Base-by-base conservation (phyloP, 2,113 vertebrate genomes). In the Aldabrachelys gigantea region DNA sequence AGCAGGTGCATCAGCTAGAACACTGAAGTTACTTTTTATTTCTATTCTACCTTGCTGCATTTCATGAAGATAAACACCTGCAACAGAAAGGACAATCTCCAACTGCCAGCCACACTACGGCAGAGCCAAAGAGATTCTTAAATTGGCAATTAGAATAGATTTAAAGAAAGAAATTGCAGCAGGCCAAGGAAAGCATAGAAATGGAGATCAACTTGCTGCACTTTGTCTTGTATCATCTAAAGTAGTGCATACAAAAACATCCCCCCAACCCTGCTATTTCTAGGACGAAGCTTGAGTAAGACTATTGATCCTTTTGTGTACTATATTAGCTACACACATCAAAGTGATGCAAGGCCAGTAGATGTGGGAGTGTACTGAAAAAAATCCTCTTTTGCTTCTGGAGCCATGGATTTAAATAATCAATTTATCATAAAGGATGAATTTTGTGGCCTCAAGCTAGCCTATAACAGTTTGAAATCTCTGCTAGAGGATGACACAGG, bases 351-450 rank as follows among this genome's bases (percentile, higher is more conserved):
- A 86, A 81, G 57, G 47, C 6, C 80, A 52, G 41, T 92, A 52
- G 10, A 19, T 78, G 57, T 80, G 47, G 50, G 65, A 94, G 47
- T 0, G 0, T 24, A 78, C 35, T 0, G 29, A 87, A 0, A 3
- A 57, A 72, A 85, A 93, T 41, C 82, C 22, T 76, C 52, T 93
- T 92, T 72, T 85, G 69, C 38, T 83, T 85, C 79, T 82, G 17
- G 72, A 94, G 35, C 78, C n/a, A 75, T 7, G 81, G n/a, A 84
- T 5, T 87, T 80, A 82, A 87, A 84, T 24, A 54, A 44, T 11
- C 12, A 44, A 10, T 78, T 78, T 59, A 41, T 24, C 27, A 16
- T 85, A 52, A 44, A 41, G 0, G 76, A 92, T 49, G 31, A 31
- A 29, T 56, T 91, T 29, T 50, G 31, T 0, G 4, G 50, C 85